Evolutionary conservation across 2,113 vertebrate species (phyloP), one percentile per base, ranked within the genome.

Genomic region (Mugil cephalus): DNA sequence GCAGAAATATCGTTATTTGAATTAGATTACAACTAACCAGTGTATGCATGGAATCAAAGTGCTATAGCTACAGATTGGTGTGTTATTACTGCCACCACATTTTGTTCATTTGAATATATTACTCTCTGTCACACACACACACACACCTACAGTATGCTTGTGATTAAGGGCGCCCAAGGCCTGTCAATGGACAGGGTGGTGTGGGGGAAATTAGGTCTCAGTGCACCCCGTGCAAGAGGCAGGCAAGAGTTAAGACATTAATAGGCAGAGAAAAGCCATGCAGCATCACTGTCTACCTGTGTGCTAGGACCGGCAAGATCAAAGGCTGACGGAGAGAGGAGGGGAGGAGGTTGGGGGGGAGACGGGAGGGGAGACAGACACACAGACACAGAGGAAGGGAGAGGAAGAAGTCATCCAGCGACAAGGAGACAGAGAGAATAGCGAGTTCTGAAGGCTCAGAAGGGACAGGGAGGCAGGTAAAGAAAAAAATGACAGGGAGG

Each of bases 221-320:
- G 87, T 86, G 69, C 84, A 85, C 78, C 72, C 74, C 66, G 63
- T 53, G 83, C 76, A 83, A 55, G 74, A 83, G 86, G 85, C 78
- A 84, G 76, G 86, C 86, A 84, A 79, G 79, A 84, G 88, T 87
- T 84, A 87, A 89, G 82, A 90, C 89, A 89, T 88, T 91, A 91
- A 90, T 87, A 88, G 88, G 89, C 77, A 85, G 78, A 76, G 89
- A 88, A 85, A 84, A 89, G 87, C 77, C 72, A 79, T 43, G 66
- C 71, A 80, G 82, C 89, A 85, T 89, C 86, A 87, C 80, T 86
- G 89, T 89, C 88, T 87, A 84, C 82, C 91, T 90, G 87, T 87
- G 87, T 65, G 79, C 85, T 60, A 42, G 79, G 74, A 70, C 84
- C 74, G 74, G 72, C 68, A 76, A 90, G 85, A 91, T 93, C 90